Conservation (phyloP, 2,113 vertebrate genomes). For the Perca fluviatilis region DNA sequence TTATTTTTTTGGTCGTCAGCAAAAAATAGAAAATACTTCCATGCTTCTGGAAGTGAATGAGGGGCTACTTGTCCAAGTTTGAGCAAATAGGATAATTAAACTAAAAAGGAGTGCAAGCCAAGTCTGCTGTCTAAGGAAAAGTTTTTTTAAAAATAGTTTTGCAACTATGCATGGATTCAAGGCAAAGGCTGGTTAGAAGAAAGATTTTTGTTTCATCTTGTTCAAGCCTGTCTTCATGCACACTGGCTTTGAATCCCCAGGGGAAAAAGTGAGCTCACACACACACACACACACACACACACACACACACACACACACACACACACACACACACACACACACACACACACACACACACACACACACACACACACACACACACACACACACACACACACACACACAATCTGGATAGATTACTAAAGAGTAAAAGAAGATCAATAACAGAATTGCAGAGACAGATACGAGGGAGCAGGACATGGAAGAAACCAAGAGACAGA, state of each 20-base stretch:
- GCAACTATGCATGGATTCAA: conserved; percentile 1
- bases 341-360: background rate
- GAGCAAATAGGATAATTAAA: conserved; percentile 26
- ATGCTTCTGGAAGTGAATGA: conserved; percentile 34
- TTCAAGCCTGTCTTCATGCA: conserved; percentile 44
- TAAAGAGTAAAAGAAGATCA: conserved; percentile 32
- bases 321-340: conserved; percentile 9
- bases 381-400: conserved; percentile 19
- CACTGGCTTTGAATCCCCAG: conserved; percentile 39
- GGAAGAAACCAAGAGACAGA: background rate
- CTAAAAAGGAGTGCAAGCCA: background rate
- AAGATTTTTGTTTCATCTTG: conserved; percentile 52
- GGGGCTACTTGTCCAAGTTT: conserved; percentile 32
- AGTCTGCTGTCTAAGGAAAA: background rate
- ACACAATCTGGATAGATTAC: background rate
- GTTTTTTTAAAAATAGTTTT: background rate
- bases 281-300: conserved; percentile 9
- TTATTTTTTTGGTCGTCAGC: conserved; percentile 9
- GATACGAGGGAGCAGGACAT: conserved; percentile 18
- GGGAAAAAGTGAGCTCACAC: conserved; percentile 22
- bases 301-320: conserved; percentile 13
- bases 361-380: conserved; percentile 8
- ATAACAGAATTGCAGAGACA: conserved; percentile 28
- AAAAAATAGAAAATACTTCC: conserved; percentile 52
- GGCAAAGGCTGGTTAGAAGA: conserved; percentile 5